Percentiles rank a stretch among this genome's conserved stretches.
phyloP scores from a whole-genome alignment of 2,113 vertebrate species.

The Sinocyclocheilus anophthalmus region DNA sequence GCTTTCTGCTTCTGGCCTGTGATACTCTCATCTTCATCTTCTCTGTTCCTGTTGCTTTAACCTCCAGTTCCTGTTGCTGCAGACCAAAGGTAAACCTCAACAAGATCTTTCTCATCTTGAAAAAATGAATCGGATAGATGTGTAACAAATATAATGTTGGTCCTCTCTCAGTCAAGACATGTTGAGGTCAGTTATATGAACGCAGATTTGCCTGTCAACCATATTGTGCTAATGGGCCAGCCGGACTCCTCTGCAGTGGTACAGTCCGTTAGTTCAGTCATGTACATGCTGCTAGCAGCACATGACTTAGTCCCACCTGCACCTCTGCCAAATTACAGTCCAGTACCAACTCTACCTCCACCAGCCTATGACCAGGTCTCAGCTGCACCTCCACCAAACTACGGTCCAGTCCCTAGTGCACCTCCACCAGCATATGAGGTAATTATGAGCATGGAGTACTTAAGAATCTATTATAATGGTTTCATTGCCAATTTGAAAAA shows the following conservation, averaged over 20 bases:
- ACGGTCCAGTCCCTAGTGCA: not conserved
- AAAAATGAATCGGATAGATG: not conserved
- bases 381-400: not conserved
- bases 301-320: not conserved
- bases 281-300: not conserved
- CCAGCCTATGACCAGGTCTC: not conserved
- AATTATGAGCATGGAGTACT: not conserved
- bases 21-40: conserved; percentile 6
- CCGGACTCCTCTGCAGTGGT: not conserved
- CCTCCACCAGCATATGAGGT: conserved; percentile 31
- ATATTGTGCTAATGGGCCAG: not conserved
- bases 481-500: no score
- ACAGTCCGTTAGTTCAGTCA: not conserved
- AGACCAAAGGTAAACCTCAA: conserved; percentile 2
- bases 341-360: not conserved
- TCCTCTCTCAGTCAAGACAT: not conserved
- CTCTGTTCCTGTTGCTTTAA: not conserved
- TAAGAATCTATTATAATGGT: not conserved
- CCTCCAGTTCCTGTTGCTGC: not conserved
- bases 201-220: not conserved
- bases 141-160: not conserved
- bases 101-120: not conserved
- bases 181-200: not conserved
- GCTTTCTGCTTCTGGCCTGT: not conserved
- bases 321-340: not conserved